phyloP scores from a whole-genome alignment of 2,888 invertebrate species.

The Troides oblongomaculatus region DNA sequence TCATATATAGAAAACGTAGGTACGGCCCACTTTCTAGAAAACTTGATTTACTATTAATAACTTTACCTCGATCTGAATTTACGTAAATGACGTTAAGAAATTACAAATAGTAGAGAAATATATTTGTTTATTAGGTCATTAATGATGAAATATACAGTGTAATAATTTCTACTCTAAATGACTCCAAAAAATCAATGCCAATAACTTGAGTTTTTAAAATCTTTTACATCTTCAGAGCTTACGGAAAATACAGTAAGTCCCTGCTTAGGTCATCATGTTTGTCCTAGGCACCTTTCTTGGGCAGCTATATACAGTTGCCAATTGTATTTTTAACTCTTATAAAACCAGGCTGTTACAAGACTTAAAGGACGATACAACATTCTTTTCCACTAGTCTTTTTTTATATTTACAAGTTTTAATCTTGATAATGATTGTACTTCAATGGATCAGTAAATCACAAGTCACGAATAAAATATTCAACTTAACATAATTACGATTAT shows the following conservation, averaged over 20 bases:
- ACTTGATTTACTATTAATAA: constrained; percentile 24
- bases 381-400: not conserved
- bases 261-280: not conserved
- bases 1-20: not conserved
- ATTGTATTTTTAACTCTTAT: not conserved
- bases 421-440: not conserved
- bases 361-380: not conserved
- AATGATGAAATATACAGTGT: too few relatives aligned
- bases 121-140: too few relatives aligned
- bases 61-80: not conserved
- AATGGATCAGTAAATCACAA: not conserved
- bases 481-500: not conserved
- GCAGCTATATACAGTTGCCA: not conserved
- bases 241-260: not conserved
- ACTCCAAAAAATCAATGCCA: too few relatives aligned
- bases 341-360: not conserved
- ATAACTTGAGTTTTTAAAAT: too few relatives aligned
- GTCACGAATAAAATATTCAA: not conserved
- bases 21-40: constrained; percentile 33
- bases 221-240: too few relatives aligned
- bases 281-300: not conserved
- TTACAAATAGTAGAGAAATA: not conserved
- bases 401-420: not conserved
- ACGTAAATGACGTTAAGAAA: not conserved
- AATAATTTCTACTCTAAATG: too few relatives aligned